These are phyloP conservation scores for Danaus melanippus DNA, from an alignment of 1,140 invertebrate species.

Conservation along the genomic window DNA sequence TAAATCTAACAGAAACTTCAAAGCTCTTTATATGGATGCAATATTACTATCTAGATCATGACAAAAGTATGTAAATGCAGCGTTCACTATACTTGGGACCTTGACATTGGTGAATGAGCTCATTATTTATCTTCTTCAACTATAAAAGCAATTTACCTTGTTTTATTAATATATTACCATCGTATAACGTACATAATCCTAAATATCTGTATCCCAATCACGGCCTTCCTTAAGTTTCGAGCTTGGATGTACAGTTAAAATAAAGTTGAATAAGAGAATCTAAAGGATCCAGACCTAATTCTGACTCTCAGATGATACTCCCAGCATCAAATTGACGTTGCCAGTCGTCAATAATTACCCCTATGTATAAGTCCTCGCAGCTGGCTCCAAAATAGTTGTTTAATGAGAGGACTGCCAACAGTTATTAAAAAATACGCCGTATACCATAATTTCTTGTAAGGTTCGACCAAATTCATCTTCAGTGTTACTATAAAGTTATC, in stretches of 20 bases:
- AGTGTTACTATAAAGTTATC: neutral
- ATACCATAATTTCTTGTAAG: too few relatives aligned
- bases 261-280: neutral
- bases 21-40: too few relatives aligned
- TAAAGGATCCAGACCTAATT: neutral
- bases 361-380: constrained; percentile 30
- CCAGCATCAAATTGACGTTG: constrained; percentile 21
- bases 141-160: too few relatives aligned
- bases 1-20: too few relatives aligned
- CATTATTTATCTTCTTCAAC: too few relatives aligned
- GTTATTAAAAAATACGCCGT: constrained; percentile 19
- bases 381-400: constrained; percentile 52
- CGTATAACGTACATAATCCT: too few relatives aligned
- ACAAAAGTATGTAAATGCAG: too few relatives aligned
- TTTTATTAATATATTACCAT: too few relatives aligned
- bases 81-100: too few relatives aligned
- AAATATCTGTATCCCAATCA: constrained; percentile 53
- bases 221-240: constrained; percentile 31
- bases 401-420: constrained; percentile 38
- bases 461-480: too few relatives aligned
- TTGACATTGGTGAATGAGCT: too few relatives aligned
- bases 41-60: too few relatives aligned
- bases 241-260: constrained; percentile 22
- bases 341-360: constrained; percentile 52
- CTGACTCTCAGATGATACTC: constrained; percentile 1